A percentile compares a stretch with the other conserved stretches of the same genome.
Conservation (phyloP, 2,888 invertebrate genomes). For the Pseudococcus longispinus region DNA sequence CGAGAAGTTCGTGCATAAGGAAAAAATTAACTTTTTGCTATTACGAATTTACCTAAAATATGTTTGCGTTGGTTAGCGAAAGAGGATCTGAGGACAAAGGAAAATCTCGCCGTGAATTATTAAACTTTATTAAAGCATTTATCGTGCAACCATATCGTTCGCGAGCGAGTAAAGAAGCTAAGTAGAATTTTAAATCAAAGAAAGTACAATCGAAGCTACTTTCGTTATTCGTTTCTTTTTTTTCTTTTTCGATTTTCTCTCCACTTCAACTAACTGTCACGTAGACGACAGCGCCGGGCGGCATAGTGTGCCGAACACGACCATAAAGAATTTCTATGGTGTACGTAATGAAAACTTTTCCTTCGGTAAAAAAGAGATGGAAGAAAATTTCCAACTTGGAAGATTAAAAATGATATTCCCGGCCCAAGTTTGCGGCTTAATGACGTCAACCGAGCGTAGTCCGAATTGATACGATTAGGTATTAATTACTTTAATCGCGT, state of each 20-base stretch:
- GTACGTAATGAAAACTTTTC: neutral
- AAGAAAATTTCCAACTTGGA: neutral
- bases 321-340: no score
- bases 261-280: neutral
- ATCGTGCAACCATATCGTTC: slow-evolving; percentile 7
- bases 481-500: neutral
- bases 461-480: neutral
- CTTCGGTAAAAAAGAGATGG: neutral
- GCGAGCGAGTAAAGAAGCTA: neutral
- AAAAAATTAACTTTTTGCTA: neutral
- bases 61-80: neutral
- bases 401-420: neutral
- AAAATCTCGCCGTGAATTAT: slow-evolving; percentile 23
- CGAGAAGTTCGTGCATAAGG: neutral
- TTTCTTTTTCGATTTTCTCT: no score
- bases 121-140: slow-evolving; percentile 40
- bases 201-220: slow-evolving; percentile 7
- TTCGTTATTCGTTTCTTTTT: neutral
- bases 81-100: neutral
- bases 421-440: neutral
- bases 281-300: neutral
- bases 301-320: neutral
- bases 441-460: neutral
- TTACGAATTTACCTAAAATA: neutral
- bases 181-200: slow-evolving; percentile 24